Evolutionary conservation across 2,888 invertebrate species (phyloP).

Genomic region (Drosophila anomelani): DNA sequence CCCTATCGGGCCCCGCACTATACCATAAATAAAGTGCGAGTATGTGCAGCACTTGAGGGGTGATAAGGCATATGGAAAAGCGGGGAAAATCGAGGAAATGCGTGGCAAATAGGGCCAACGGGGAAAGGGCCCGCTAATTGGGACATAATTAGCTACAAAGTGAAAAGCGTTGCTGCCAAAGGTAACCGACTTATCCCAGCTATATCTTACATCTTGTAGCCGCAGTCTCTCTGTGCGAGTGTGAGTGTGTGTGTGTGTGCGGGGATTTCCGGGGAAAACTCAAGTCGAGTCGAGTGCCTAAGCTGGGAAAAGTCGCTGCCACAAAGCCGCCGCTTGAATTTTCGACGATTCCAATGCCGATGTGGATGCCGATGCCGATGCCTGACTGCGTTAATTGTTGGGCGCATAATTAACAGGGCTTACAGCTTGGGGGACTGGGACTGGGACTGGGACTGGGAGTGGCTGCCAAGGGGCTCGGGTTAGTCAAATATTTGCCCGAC

Average conservation of each 20-base stretch:
- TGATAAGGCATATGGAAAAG: not conserved
- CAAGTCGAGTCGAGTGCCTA: not conserved
- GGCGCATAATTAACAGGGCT: slow-evolving; percentile 40
- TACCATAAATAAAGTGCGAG: not conserved
- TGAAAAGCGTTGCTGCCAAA: slow-evolving; percentile 22
- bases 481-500: slow-evolving; percentile 22
- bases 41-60: not conserved
- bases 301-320: slow-evolving; percentile 7
- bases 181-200: slow-evolving; percentile 16
- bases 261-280: slow-evolving; percentile 2
- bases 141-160: slow-evolving; percentile 62
- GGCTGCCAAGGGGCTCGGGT: slow-evolving; percentile 2
- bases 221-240: not conserved
- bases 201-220: slow-evolving; percentile 1
- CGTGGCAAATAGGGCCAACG: not conserved
- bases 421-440: not conserved
- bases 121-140: slow-evolving; percentile 54
- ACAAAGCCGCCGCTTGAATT: slow-evolving; percentile 9
- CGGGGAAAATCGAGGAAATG: not conserved
- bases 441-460: not conserved
- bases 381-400: slow-evolving; percentile 29
- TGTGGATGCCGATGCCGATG: not conserved
- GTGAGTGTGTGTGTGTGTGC: not conserved
- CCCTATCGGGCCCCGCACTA: not conserved
- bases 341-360: not conserved